Evolutionary conservation across 2,888 invertebrate species (phyloP).

Genomic region (Hypomecis punctinalis): DNA sequence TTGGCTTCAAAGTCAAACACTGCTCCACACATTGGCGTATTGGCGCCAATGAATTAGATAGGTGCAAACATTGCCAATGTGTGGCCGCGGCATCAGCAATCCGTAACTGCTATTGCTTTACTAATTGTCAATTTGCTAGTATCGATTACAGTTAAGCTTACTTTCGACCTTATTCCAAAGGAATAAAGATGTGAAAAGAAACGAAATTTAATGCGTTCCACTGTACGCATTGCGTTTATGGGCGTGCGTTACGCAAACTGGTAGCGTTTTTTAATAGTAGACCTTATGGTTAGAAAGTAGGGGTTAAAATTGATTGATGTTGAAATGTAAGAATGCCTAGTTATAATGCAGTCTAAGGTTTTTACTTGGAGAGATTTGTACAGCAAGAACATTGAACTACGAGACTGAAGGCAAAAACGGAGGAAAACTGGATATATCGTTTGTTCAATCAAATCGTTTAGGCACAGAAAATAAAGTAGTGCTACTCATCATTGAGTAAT

Average conservation of each 20-base stretch:
- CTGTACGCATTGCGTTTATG: conserved; percentile 52
- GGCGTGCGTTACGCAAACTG: conserved; percentile 54
- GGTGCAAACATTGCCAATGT: too few species aligned
- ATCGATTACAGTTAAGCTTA: conserved; percentile 26
- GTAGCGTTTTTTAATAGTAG: conserved; percentile 32
- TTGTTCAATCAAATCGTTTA: too few species aligned
- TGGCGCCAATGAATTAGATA: too few species aligned
- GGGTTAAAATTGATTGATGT: conserved; percentile 23
- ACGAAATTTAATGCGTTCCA: conserved; percentile 50
- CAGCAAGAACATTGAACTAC: conserved; percentile 13
- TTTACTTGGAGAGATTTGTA: conserved; percentile 30
- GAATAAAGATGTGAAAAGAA: conserved; percentile 25
- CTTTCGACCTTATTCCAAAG: conserved; percentile 34
- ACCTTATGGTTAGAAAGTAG: conserved; percentile 35
- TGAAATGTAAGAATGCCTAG: conserved; percentile 4
- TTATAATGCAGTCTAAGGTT: conserved; percentile 16
- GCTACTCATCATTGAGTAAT: too few species aligned
- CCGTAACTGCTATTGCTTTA: conserved; percentile 32
- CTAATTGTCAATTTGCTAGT: conserved; percentile 35
- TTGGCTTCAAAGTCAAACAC: too few species aligned
- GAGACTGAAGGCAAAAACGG: background rate
- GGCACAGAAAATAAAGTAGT: too few species aligned
- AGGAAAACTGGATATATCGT: too few species aligned
- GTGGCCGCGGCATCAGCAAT: conserved; percentile 3
- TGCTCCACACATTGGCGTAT: too few species aligned